Evolutionary conservation across 2,797 vertebrate genomes (phyloP).

Genomic region (Premnoplex brunnescens): DNA sequence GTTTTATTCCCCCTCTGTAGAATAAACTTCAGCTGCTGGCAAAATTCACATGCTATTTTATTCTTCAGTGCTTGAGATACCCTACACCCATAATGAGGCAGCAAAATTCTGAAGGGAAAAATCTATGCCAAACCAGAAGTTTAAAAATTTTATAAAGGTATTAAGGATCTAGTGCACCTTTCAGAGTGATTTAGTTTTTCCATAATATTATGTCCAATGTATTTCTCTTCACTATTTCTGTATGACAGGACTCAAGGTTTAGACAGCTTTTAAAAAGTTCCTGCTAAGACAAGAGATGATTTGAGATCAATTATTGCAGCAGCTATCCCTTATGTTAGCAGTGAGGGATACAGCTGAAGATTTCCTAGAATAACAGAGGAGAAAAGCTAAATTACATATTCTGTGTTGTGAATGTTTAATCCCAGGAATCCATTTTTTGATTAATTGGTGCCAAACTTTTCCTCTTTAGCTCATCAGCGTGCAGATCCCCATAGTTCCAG

Average conservation of each 20-base stretch:
- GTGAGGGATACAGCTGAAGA: neutral
- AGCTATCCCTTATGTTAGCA: neutral
- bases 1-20: slow-evolving; percentile 15
- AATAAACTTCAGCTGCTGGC: slow-evolving; percentile 5
- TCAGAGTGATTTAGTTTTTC: neutral
- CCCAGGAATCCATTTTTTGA: neutral
- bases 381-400: neutral
- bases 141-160: neutral
- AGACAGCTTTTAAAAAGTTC: neutral
- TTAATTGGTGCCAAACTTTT: neutral
- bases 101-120: neutral
- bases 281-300: neutral
- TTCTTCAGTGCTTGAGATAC: neutral
- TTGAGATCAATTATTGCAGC: neutral
- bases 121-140: neutral
- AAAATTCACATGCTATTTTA: slow-evolving; percentile 45
- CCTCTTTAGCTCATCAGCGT: neutral
- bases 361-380: neutral
- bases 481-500: neutral
- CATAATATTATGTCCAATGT: neutral
- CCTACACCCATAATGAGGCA: neutral
- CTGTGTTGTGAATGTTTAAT: neutral
- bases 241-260: neutral
- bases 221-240: neutral
- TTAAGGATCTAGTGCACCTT: neutral